These are phyloP conservation scores for Drosophila paranaensis DNA, from an alignment of 2,888 invertebrate genomes.

Conservation along the genomic window DNA sequence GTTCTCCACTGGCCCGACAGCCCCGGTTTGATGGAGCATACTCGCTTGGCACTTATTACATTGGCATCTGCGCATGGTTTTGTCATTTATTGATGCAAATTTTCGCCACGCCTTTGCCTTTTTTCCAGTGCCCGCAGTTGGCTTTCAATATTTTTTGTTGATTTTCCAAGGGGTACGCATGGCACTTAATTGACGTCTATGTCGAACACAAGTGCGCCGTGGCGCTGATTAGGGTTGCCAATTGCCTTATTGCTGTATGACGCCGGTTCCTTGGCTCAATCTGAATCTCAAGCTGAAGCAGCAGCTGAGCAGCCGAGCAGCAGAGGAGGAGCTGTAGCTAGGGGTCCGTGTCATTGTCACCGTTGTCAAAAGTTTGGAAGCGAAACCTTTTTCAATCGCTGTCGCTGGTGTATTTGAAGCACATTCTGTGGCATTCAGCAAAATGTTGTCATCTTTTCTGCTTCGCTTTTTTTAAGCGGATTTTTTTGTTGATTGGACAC, in stretches of 20 bases:
- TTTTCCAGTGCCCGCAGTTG: slow-evolving; percentile 18
- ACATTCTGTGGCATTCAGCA: slow-evolving; percentile 47
- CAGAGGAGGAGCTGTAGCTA: neutral
- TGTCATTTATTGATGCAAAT: slow-evolving; percentile 80
- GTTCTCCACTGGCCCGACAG: slow-evolving; percentile 41
- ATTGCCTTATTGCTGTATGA: slow-evolving; percentile 36
- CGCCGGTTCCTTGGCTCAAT: slow-evolving; percentile 6
- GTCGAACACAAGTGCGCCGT: slow-evolving; percentile 73
- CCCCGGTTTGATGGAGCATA: slow-evolving; percentile 68
- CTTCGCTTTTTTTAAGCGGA: slow-evolving; percentile 36
- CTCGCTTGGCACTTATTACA: slow-evolving; percentile 77
- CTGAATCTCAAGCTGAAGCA: slow-evolving; percentile 4
- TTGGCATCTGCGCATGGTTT: slow-evolving; percentile 79
- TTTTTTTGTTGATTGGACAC: slow-evolving; percentile 54
- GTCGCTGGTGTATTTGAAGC: slow-evolving; percentile 33
- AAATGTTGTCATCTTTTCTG: slow-evolving; percentile 53
- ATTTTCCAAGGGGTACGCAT: slow-evolving; percentile 25
- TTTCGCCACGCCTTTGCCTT: slow-evolving; percentile 47
- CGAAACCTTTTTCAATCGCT: slow-evolving; percentile 55
- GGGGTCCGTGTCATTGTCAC: slow-evolving; percentile 66
- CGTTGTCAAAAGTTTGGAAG: slow-evolving; percentile 67
- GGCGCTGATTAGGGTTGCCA: slow-evolving; percentile 74
- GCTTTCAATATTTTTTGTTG: slow-evolving; percentile 1
- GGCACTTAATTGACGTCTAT: slow-evolving; percentile 76
- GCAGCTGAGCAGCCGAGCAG: neutral